Evolutionary conservation across 2,888 invertebrate genomes (phyloP), one percentile per base, ranked within the genome.

Genomic region (Uropetala carovei): DNA sequence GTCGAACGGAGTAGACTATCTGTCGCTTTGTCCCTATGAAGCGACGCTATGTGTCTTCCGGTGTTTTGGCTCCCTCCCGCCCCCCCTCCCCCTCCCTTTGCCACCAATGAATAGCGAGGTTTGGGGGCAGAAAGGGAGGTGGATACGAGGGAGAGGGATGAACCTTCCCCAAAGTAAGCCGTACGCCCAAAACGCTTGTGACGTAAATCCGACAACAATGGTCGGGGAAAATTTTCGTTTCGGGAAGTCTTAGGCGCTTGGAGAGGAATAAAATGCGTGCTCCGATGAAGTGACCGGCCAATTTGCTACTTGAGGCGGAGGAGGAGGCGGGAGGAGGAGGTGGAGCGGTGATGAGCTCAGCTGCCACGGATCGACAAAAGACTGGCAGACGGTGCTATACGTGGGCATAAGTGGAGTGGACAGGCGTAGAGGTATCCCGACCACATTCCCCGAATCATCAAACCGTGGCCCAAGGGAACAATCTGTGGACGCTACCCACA

Each of bases 241-340:
- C 75, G 75, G 75, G 13, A 75, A 75, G 75, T 75, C 75, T 75
- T n/a, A 43, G 43, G 68, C 68, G 7, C 68, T 22, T 18, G 16
- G 11, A n/a, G 68, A 22, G 75, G 75, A 75, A 75, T 22, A 75
- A 75, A 75, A 75, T 22, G 27, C 14, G 75, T 27, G 22, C 75
- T 27, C 27, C 27, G 75, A 75, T 75, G 75, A 75, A 75, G 75
- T 75, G 75, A 75, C 22, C 75, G 75, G 75, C 75, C 75, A 75
- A 75, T 75, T 75, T 75, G 27, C 75, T 75, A 75, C 75, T 75
- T 27, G 75, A 75, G 75, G 43, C 43, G 22, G 27, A 13, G 68
- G 64, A 68, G 10, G 68, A 27, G 27, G 75, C 75, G 27, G 43
- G 43, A 75, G 75, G 75, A n/a, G 75, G 27, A 27, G 75, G 75